Evolutionary conservation across 2,888 invertebrate species (phyloP).

Genomic region (Ophion ventricosus): DNA sequence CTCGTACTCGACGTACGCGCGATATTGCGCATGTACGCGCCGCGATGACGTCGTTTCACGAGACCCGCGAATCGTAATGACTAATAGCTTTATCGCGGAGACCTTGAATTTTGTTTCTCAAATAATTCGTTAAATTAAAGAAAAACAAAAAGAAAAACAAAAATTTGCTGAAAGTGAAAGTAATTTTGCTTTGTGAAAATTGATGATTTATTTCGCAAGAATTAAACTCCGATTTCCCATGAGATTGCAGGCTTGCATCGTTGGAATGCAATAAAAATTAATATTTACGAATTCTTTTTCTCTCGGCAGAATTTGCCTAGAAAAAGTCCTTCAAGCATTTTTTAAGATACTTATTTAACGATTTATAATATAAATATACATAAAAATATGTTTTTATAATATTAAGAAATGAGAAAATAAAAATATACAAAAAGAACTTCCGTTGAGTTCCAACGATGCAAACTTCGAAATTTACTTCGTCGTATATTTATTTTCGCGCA

Average conservation of each 20-base stretch:
- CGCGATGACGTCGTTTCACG: not conserved
- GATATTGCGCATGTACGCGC: conserved; percentile 10
- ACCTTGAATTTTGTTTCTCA: not conserved
- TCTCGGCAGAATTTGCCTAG: too few species aligned
- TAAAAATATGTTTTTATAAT: too few species aligned
- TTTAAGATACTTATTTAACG: too few species aligned
- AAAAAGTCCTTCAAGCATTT: too few species aligned
- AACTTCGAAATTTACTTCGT: not conserved
- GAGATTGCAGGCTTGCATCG: not conserved
- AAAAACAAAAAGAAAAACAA: too few species aligned
- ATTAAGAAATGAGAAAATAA: too few species aligned
- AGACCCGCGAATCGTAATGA: conserved; percentile 20
- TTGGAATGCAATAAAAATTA: not conserved
- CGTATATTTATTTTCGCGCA: not conserved
- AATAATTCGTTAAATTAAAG: not conserved
- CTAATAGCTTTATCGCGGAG: conserved; percentile 20
- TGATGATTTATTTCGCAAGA: not conserved
- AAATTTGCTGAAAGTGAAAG: too few species aligned
- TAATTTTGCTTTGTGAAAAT: not conserved
- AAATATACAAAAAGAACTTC: too few species aligned
- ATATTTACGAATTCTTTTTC: too few species aligned
- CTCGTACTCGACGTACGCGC: conserved; percentile 10
- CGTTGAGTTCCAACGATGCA: too few species aligned
- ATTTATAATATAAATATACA: too few species aligned
- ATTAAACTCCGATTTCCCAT: not conserved